Evolutionary conservation across 2,888 invertebrate genomes (phyloP), one percentile per base, ranked within the genome.

Genomic region (Zootermopsis nevadensis): DNA sequence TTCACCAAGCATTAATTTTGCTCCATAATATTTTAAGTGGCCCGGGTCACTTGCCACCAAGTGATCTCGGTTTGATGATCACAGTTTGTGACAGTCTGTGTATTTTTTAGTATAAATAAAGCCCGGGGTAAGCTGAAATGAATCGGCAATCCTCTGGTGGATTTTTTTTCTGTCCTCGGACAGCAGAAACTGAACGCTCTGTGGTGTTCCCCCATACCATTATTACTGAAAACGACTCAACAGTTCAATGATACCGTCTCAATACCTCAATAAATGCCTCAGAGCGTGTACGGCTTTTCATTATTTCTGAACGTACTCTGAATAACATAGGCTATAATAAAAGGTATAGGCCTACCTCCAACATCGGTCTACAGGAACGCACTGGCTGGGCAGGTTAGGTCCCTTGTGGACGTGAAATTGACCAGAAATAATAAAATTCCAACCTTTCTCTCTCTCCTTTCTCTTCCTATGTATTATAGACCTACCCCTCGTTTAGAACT

Each of bases 351-450:
- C 27, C 27, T 15, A 69, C 31, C 69, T 31, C 69, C 33, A 69
- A 33, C 24, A 30, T 69, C 31, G 22, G 10, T 31, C 33, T 30
- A 2, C 27, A 69, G 69, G 69, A 69, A 33, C 69, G 33, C 31
- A 27, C 4, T 33, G 31, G 69, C 27, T 69, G n/a, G n/a, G 27
- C n/a, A 27, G 6, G 60, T 31, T 31, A 15, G 33, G 69, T 69
- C 69, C 69, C 69, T 69, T 69, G 69, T 69, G 69, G 22, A 33
- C 27, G 33, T 69, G 33, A 69, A 69, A 69, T 69, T 69, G 69
- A 69, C 69, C 69, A 69, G 69, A 69, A 69, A 69, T 69, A 69
- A 69, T 69, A 33, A 33, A 69, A 69, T 69, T 69, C 69, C 33
- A 69, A 31, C 12, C 69, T 33, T 6, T 12, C 27, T 12, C 30